Base-by-base conservation (phyloP, 2,888 invertebrate genomes). In the Halictus quadricinctus region DNA sequence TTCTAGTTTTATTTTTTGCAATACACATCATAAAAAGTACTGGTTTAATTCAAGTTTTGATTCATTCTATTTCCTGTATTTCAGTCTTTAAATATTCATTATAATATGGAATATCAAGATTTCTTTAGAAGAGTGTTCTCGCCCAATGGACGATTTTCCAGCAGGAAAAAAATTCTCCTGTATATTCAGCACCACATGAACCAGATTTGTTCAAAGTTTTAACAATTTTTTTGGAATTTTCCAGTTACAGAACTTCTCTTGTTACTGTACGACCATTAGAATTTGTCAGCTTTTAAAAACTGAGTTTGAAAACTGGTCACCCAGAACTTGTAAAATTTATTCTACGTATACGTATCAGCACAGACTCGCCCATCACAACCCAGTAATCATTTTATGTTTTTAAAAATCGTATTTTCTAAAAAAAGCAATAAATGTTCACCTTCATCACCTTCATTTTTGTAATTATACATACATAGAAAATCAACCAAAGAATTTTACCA, bases 281-380 rank as follows among this genome's bases (percentile, higher is more conserved):
- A 58, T 58, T 58, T 58, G n/a, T n/a, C 58, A 58, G 58, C n/a
- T 58, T 58, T 58, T 58, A 58, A 58, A n/a, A 58, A 58, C n/a
- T n/a, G 12, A n/a, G 58, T 58, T 58, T 58, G 3, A n/a, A 58
- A 58, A n/a, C 58, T 58, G 58, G n/a, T 58, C n/a, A 58, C 4
- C 58, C 21, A n/a, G 58, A 58, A 58, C n/a, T 58, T 58, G 58
- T n/a, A n/a, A 58, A 12, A 58, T n/a, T n/a, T n/a, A n/a, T 58
- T 58, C 58, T 4, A 4, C n/a, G 5, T 36, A n/a, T 58, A 58
- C 5, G n/a, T 12, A 58, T 1, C 10, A n/a, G 58, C 58, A 58
- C n/a, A n/a, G 10, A 58, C 58, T n/a, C 10, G 0, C 58, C 58
- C 12, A 58, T 58, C 58, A 4, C 1, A n/a, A n/a, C 10, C 5